Evolutionary conservation across 2,797 vertebrate species (phyloP), one percentile per base, ranked within the genome.

Genomic region (Halcyon badia): DNA sequence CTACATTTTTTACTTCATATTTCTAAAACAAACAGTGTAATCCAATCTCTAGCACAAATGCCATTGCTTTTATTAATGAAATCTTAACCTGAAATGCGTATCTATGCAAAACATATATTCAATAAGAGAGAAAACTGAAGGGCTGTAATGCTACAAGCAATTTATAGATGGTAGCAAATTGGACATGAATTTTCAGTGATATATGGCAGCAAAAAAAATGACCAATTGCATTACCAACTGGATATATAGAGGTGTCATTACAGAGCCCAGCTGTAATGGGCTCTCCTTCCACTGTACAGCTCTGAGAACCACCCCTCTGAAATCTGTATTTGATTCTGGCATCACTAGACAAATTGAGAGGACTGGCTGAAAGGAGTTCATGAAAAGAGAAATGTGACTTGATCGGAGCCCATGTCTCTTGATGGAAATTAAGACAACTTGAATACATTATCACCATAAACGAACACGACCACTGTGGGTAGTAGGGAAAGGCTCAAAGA

Each of bases 121-220:
- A 91, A n/a, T 13, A 69, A 65, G 37, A 84, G 33, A 66, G 35
- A 48, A 57, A 87, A 71, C n/a, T 62, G 39, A 87, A 80, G 60
- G 52, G 61, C 66, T 92, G 77, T 92, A 96, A 92, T 90, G 90
- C 90, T 71, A 73, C 51, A 25, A 89, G 73, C 37, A 92, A 94
- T 94, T 94, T 95, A 79, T 39, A 95, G 92, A 87, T 92, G 80
- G 90, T 96, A 94, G 92, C 89, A 96, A 87, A 96, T 88, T 16
- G 75, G 79, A 83, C n/a, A 18, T 25, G 31, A 76, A 80, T 94
- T 78, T 90, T 65, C 87, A 87, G 15, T 90, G 30, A 80, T 64
- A 65, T 12, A 49, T 37, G 52, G 83, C 70, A 91, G 60, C 5
- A 51, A 87, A 84, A 70, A 73, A 48, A 46, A 22, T 6, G 60